Percentiles rank a stretch among this genome's conserved stretches.
phyloP scores from a whole-genome alignment of 2,888 invertebrate genomes.

The Tupiocoris notatus region DNA sequence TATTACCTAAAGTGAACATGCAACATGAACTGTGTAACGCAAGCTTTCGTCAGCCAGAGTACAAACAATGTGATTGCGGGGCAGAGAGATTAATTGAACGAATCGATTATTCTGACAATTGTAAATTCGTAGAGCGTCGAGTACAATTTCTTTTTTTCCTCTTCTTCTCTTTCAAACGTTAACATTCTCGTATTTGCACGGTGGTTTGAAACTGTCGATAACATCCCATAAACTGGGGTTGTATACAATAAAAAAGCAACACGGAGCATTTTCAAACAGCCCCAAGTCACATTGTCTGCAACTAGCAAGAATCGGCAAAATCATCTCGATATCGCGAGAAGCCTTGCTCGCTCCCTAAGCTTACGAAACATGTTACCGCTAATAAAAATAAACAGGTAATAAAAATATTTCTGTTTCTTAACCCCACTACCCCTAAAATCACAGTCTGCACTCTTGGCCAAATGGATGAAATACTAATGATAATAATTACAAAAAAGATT shows the following conservation, averaged over 20 bases:
- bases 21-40: constrained; percentile 25
- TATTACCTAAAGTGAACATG: neutral
- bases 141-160: constrained; percentile 5
- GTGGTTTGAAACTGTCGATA: neutral
- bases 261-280: constrained; percentile 47
- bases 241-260: constrained; percentile 40
- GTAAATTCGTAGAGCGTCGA: neutral
- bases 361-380: neutral
- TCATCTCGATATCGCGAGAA: neutral
- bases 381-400: neutral
- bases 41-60: constrained; percentile 57
- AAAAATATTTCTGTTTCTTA: neutral
- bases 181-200: neutral
- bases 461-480: constrained; percentile 14
- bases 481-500: constrained; percentile 18
- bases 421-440: constrained; percentile 48
- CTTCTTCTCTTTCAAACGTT: neutral
- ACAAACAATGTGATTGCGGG: constrained; percentile 86
- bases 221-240: neutral
- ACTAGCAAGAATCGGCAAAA: constrained; percentile 22
- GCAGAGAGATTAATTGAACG: constrained; percentile 53
- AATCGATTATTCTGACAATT: neutral
- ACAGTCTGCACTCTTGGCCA: constrained; percentile 52
- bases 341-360: constrained; percentile 17
- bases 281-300: constrained; percentile 51